Base-by-base conservation (phyloP, 1,140 invertebrate genomes). In the Habropoda laboriosa region DNA sequence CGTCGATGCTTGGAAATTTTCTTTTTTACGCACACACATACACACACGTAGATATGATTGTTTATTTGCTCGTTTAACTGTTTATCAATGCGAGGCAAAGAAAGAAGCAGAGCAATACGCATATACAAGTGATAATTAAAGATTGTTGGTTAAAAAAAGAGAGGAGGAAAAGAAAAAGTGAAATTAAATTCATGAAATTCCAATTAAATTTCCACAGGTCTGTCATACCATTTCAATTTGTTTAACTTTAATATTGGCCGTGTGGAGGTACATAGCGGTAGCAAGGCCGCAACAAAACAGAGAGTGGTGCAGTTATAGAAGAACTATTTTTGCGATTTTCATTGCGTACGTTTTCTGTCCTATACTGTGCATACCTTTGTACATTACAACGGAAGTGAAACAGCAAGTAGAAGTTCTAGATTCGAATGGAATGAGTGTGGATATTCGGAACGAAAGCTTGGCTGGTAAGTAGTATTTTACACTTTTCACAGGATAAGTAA, bases 161-260 rank as follows among this genome's bases (percentile, higher is more conserved):
- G 18, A 51, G 1, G 7, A 27, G n/a, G 35, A 51, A 24, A 0
- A 18, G 0, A 3, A 38, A 27, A 8, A 24, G 16, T 10, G 5
- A 18, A 40, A 38, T 0, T 18, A 30, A 55, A 30, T 55, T 74
- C 32, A 40, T 6, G 16, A 30, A 38, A 0, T 35, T 57, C 5
- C 30, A 45, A 58, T 68, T 7, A 13, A 70, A 45, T 47, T 60
- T 60, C 13, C 42, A 16, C 75, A 78, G 75, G 97, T 98, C 1
- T 96, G 96, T 88, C 98, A 99, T 91, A 98, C 98, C 0, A 97
- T 98, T 55, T 98, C 97, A 0, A 98, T 98, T 70, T 98, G 97
- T 95, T 90, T 99, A 73, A 98, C 98, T 0, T 96, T 99, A 0
- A 97, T 97, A 1, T 90, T 99, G 49, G 98, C 98, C 0, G 95